phyloP scores from a whole-genome alignment of 2,113 vertebrate genomes.

The Crotalus horridus region DNA sequence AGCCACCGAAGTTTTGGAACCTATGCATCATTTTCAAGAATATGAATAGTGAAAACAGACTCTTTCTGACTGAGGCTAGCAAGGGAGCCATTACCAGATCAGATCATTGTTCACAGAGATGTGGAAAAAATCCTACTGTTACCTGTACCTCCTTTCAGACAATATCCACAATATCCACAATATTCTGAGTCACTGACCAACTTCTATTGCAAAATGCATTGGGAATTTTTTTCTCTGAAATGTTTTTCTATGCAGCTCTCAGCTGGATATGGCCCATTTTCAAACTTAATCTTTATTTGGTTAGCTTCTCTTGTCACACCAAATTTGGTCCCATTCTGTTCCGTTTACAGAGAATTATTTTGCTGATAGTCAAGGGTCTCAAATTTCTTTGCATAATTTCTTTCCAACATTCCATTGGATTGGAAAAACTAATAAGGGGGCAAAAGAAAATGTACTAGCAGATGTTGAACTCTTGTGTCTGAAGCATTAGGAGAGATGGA shows the following conservation, averaged over 20 bases:
- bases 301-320: background rate
- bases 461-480: background rate
- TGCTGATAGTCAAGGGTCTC: background rate
- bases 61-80: background rate
- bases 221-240: background rate
- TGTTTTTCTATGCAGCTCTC: background rate
- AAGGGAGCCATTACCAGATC: background rate
- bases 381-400: background rate
- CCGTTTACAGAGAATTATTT: background rate
- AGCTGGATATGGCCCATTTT: background rate
- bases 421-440: rapidly evolving
- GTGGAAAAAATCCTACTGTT: background rate
- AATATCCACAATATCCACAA: background rate
- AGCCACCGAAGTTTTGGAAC: background rate
- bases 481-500: background rate
- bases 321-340: background rate
- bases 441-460: background rate
- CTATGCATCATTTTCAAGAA: background rate
- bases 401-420: background rate
- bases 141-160: background rate
- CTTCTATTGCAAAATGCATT: background rate
- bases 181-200: background rate
- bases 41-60: background rate
- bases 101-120: background rate
- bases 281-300: background rate